These are phyloP conservation scores for Scaptomyza polygonia DNA, from an alignment of 2,888 invertebrate species.

Conservation along the genomic window DNA sequence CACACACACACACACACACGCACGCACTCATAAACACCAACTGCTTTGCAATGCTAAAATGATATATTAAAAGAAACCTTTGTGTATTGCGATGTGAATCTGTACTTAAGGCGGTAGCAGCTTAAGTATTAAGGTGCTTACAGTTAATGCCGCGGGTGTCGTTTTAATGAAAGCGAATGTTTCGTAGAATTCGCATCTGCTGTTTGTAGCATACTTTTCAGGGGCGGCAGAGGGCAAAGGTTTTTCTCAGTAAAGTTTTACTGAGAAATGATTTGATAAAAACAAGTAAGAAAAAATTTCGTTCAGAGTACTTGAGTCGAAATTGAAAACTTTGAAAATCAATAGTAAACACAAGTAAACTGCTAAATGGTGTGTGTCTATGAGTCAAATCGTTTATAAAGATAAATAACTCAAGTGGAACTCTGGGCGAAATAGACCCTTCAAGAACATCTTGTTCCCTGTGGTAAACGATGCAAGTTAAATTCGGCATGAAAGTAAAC, in stretches of 20 bases:
- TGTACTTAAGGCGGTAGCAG: constrained; percentile 31
- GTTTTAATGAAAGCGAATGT: constrained; percentile 66
- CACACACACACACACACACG: not conserved
- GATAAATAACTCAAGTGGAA: not conserved
- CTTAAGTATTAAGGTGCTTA: constrained; percentile 42
- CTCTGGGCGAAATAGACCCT: not conserved
- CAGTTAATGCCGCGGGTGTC: constrained; percentile 58
- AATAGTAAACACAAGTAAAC: not conserved
- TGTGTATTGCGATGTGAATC: not conserved
- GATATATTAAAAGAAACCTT: constrained; percentile 25
- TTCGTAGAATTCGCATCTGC: constrained; percentile 7
- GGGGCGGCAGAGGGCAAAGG: constrained; percentile 5
- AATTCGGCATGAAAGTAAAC: too few species aligned
- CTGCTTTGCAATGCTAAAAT: constrained; percentile 20
- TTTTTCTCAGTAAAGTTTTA: not conserved
- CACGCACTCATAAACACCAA: too few species aligned
- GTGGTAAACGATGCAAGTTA: not conserved
- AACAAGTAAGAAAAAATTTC: not conserved
- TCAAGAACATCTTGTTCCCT: not conserved
- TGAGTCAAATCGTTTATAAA: not conserved
- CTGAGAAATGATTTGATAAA: not conserved
- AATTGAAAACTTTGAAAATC: constrained; percentile 4
- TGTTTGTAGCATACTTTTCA: constrained; percentile 20
- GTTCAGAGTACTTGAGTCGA: not conserved
- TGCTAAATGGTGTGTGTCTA: not conserved